Base-by-base conservation (phyloP, 2,797 vertebrate species). In the Salarias fasciatus region DNA sequence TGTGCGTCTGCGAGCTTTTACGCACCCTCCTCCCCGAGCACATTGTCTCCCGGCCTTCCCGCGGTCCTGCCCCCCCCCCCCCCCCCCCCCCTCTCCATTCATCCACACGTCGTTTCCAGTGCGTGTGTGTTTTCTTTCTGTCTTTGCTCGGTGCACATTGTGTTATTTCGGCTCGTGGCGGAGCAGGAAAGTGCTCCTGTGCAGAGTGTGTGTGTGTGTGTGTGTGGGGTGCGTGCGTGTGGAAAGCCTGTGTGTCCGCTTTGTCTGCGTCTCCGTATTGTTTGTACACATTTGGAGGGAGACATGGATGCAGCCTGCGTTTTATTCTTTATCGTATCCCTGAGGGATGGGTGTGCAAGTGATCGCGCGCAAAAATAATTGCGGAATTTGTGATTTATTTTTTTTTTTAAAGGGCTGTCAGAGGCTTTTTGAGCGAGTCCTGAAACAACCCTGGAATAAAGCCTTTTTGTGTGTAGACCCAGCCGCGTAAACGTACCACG, bases 261-360 rank as follows among this genome's bases (percentile, higher is more conserved):
- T 94, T 94, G 92, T 94, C 91, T 93, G 53, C 88, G 75, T 82
- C 83, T 80, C 81, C 69, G 91, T 88, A 92, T 93, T 93, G 91
- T 93, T 90, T 91, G 89, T 87, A 90, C 85, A 91, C 88, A 91
- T 86, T 82, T 80, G 80, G 75, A 67, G 41, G 50, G 58, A 67
- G 70, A 77, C 67, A 46, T 66, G 63, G 4, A 41, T 18, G 46
- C 63, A 48, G 66, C 59, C 60, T 47, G 50, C 54, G 57, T 51
- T 65, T 71, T 28, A 31, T 35, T 38, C 11, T 11, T 38, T 10
- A 11, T 38, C 38, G 8, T 38, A 11, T 41, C 29, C 29, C 8
- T 49, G 5, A 40, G 55, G 56, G 59, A 64, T 57, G 69, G 40
- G 66, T 28, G 5, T 69, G 70, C 67, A 71, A 80, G 77, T 70